Percentiles rank a stretch among this genome's conserved stretches.
These are phyloP conservation scores for Portunus trituberculatus DNA, from an alignment of 1,140 invertebrate species.

Conservation along the genomic window DNA sequence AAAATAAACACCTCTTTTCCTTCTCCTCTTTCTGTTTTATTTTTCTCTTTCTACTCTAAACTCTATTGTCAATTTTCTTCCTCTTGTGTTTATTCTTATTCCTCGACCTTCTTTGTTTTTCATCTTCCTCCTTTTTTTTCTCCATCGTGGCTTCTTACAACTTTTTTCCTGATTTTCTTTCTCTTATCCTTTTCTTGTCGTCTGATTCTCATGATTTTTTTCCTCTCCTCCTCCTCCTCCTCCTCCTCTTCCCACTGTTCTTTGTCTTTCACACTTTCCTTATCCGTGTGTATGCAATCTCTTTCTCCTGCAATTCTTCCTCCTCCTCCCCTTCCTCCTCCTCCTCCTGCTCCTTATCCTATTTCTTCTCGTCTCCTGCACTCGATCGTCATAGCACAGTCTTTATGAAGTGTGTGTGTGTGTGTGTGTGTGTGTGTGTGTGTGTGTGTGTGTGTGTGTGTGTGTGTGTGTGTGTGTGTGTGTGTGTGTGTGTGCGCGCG, in stretches of 20 bases:
- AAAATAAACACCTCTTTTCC: too few relatives aligned
- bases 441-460: constrained; percentile 20
- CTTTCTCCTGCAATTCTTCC: too few relatives aligned
- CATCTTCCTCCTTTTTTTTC: neutral
- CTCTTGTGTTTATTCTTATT: too few relatives aligned
- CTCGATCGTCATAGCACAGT: neutral
- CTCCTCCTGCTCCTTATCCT: too few relatives aligned
- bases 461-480: constrained; percentile 38
- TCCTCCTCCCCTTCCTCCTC: neutral
- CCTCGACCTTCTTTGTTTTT: neutral
- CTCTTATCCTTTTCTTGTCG: neutral
- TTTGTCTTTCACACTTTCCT: neutral
- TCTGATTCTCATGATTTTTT: neutral
- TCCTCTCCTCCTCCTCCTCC: neutral
- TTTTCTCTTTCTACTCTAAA: too few relatives aligned
- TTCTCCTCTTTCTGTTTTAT: too few relatives aligned
- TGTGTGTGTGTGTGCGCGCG: constrained; percentile 34
- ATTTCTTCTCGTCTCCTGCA: neutral
- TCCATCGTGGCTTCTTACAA: neutral
- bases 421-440: constrained; percentile 11
- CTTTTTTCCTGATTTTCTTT: neutral
- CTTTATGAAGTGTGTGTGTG: neutral
- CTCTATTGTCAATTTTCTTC: neutral
- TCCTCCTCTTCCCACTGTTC: too few relatives aligned
- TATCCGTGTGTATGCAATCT: neutral